These are phyloP conservation scores for Leptinotarsa undecemlineata DNA, from an alignment of 1,140 invertebrate species.

Conservation along the genomic window DNA sequence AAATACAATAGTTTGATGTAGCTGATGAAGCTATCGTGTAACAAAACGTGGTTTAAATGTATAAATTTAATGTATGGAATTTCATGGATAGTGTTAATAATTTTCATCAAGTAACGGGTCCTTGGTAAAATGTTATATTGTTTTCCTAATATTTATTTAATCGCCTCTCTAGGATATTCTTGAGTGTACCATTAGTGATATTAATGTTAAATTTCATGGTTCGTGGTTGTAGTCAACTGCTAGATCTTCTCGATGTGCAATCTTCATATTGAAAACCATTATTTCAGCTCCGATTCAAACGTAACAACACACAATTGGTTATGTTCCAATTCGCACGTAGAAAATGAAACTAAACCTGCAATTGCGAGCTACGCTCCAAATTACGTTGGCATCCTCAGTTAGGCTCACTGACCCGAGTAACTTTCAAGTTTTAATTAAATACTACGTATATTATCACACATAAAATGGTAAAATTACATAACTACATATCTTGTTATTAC, in stretches of 20 bases:
- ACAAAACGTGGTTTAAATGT: no score
- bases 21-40: no score
- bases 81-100: no score
- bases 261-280: background rate
- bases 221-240: background rate
- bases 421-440: background rate
- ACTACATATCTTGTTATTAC: no score
- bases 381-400: background rate
- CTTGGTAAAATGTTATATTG: no score
- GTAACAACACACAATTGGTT: constrained; percentile 2
- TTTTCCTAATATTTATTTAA: no score
- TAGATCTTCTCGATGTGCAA: background rate
- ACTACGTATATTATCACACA: background rate
- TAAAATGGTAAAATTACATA: no score
- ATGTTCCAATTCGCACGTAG: background rate
- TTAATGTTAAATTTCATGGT: background rate
- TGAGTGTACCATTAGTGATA: background rate
- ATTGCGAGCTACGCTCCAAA: background rate
- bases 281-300: constrained; percentile 7
- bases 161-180: background rate
- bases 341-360: constrained; percentile 1
- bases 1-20: no score
- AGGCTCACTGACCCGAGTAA: background rate
- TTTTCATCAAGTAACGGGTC: no score
- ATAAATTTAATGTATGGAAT: no score